Conservation (phyloP, 2,113 vertebrate species). For the Misgurnus mizolepis region DNA sequence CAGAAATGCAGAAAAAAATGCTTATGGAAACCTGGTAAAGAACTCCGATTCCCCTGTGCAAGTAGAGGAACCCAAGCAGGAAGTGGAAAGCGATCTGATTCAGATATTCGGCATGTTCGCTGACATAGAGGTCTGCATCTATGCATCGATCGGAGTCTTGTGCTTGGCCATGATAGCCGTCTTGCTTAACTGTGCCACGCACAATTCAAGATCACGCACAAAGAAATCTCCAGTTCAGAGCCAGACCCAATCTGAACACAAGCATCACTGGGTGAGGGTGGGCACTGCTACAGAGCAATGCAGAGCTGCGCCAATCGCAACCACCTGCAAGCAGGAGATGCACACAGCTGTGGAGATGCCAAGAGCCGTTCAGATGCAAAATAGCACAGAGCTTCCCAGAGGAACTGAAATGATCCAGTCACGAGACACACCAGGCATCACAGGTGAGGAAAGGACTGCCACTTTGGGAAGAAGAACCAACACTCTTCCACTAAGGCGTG, state of each 20-base stretch:
- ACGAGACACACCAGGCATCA: conserved; percentile 13
- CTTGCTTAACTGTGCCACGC: conserved; percentile 85
- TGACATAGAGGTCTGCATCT: conserved; percentile 91
- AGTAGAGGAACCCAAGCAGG: conserved; percentile 68
- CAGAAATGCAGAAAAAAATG: conserved; percentile 54
- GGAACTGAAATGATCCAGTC: conserved; percentile 34
- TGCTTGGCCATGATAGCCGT: conserved; percentile 88
- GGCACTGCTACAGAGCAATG: conserved; percentile 69
- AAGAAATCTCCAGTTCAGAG: conserved; percentile 81
- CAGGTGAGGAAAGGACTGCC: conserved; percentile 79
- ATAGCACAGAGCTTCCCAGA: conserved; percentile 54
- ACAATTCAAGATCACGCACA: conserved; percentile 79
- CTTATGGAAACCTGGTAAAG: conserved; percentile 72
- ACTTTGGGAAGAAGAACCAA: conserved; percentile 69
- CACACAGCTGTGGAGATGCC: conserved; percentile 44
- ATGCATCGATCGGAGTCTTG: conserved; percentile 84
- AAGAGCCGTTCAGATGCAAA: conserved; percentile 43
- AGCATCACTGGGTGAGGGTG: conserved; percentile 91
- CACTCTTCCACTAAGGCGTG: conserved; percentile 57
- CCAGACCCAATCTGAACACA: conserved; percentile 78
- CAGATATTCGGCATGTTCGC: conserved; percentile 77
- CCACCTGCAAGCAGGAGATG: conserved; percentile 70
- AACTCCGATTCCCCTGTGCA: conserved; percentile 72
- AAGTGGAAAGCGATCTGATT: conserved; percentile 73
- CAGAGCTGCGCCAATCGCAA: conserved; percentile 66